Percentiles rank a stretch among this genome's conserved stretches.
Evolutionary conservation across 2,888 invertebrate species (phyloP).

Genomic region (Melanostoma mellinum): DNA sequence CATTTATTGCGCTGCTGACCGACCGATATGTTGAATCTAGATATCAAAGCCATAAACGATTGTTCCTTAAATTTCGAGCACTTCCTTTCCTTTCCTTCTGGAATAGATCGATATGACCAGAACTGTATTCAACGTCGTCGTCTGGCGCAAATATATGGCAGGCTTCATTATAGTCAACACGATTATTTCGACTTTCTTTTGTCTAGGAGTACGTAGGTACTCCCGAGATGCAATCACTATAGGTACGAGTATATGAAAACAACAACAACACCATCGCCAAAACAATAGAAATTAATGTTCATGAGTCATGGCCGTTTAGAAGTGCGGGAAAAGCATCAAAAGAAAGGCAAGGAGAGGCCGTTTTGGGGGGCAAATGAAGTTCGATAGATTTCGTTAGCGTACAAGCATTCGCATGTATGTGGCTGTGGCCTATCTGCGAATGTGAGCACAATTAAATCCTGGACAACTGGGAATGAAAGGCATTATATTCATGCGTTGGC

Average conservation of each 20-base stretch:
- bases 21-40: conserved; percentile 20
- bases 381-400: conserved; percentile 42
- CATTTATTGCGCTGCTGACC: conserved; percentile 49
- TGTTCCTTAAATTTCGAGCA: conserved; percentile 44
- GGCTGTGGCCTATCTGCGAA: conserved; percentile 20
- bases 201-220: not conserved
- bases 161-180: conserved; percentile 45
- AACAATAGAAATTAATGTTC: conserved; percentile 58
- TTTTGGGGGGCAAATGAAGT: conserved; percentile 49
- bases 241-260: not conserved
- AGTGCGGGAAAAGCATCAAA: too few species aligned
- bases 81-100: conserved; percentile 16
- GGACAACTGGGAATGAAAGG: conserved; percentile 34
- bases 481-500: conserved; percentile 36
- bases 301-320: conserved; percentile 30
- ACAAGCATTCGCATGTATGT: not conserved
- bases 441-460: conserved; percentile 49
- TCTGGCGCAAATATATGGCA: conserved; percentile 25
- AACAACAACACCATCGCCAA: conserved; percentile 36
- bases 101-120: conserved; percentile 32
- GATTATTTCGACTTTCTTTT: conserved; percentile 24
- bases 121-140: conserved; percentile 24
- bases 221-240: conserved; percentile 40
- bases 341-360: too few species aligned
- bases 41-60: conserved; percentile 47